Evolutionary conservation across 2,113 vertebrate genomes (phyloP).

Genomic region (Bolborhynchus lineola): DNA sequence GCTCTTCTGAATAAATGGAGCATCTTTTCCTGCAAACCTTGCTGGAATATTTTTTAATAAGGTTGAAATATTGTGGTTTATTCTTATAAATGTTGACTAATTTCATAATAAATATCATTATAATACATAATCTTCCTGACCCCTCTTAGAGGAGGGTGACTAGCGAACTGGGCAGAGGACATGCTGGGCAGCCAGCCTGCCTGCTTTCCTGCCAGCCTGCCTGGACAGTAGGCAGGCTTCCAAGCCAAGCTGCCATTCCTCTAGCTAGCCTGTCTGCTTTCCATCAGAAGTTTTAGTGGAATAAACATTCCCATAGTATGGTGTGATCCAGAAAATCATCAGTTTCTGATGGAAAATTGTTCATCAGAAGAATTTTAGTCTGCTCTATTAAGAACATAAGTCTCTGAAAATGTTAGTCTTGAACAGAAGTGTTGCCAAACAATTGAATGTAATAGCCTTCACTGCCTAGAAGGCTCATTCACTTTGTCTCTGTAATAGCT

Average conservation of each 20-base stretch:
- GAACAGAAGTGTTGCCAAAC: conserved; percentile 47
- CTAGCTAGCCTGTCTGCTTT: conserved; percentile 9
- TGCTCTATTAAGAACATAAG: conserved; percentile 38
- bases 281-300: conserved; percentile 2
- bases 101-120: not conserved
- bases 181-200: not conserved
- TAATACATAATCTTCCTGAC: not conserved
- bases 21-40: not conserved
- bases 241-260: conserved; percentile 23
- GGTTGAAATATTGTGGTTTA: not conserved
- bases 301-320: not conserved
- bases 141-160: not conserved
- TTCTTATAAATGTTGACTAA: not conserved
- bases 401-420: conserved; percentile 51
- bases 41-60: not conserved
- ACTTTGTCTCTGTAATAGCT: conserved; percentile 37
- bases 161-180: not conserved
- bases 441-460: conserved; percentile 25
- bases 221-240: not conserved
- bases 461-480: conserved; percentile 25
- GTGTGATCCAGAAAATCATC: conserved; percentile 53
- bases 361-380: conserved; percentile 44
- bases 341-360: conserved; percentile 53
- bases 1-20: not conserved
- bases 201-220: not conserved